Percentiles rank a stretch among this genome's conserved stretches.
phyloP scores from a whole-genome alignment of 1,140 invertebrate species.

The Zophobas morio region DNA sequence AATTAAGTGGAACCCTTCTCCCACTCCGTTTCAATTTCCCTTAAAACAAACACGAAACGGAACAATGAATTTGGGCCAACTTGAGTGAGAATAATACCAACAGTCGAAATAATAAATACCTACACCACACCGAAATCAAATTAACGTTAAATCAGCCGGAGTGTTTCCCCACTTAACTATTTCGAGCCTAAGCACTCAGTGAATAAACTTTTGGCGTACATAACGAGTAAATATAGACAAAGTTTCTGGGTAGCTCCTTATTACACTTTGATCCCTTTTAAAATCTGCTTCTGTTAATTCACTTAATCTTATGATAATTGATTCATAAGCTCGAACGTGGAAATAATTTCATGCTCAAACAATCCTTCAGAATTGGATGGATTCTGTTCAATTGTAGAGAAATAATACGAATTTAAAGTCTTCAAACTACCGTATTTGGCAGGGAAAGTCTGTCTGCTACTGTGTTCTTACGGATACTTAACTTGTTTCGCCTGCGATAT shows the following conservation, averaged over 20 bases:
- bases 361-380: not conserved
- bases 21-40: too few relatives aligned
- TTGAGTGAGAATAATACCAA: not conserved
- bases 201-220: not conserved
- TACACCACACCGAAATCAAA: not conserved
- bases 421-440: too few relatives aligned
- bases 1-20: too few relatives aligned
- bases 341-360: conserved; percentile 3
- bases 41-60: too few relatives aligned
- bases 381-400: not conserved
- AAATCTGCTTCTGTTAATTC: conserved; percentile 6
- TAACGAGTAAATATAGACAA: conserved; percentile 4
- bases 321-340: not conserved
- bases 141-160: conserved; percentile 2
- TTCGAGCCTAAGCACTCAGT: not conserved
- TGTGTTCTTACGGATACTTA: not conserved
- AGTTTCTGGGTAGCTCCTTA: conserved; percentile 12
- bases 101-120: not conserved
- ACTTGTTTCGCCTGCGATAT: not conserved
- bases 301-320: conserved; percentile 35
- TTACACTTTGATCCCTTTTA: conserved; percentile 5
- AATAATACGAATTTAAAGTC: too few relatives aligned
- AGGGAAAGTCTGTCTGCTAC: not conserved
- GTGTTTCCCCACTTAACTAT: not conserved
- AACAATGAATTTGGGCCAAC: too few relatives aligned